phyloP scores from a whole-genome alignment of 2,888 invertebrate genomes.

The Megalurothrips usitatus region DNA sequence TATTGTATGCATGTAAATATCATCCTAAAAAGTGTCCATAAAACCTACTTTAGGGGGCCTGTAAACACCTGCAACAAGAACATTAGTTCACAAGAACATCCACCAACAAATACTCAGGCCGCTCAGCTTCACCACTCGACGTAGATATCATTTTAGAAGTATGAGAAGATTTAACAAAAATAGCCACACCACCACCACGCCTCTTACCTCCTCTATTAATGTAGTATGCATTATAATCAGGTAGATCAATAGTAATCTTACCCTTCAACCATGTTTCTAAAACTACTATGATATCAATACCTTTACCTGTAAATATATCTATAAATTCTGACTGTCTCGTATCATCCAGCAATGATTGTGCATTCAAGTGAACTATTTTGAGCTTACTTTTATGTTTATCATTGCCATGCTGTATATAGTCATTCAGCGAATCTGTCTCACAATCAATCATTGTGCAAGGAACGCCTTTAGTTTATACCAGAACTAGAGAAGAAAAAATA shows the following conservation, averaged over 20 bases:
- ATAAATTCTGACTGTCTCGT: background rate
- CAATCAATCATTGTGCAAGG: background rate
- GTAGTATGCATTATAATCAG: background rate
- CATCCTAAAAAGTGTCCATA: background rate
- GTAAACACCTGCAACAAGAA: background rate
- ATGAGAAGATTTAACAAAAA: background rate
- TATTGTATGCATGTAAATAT: background rate
- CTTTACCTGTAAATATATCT: background rate
- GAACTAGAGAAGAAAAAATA: background rate
- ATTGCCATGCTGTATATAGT: background rate
- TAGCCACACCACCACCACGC: background rate
- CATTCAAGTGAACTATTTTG: background rate
- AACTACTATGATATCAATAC: background rate
- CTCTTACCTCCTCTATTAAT: background rate
- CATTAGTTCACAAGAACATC: background rate
- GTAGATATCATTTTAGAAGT: background rate
- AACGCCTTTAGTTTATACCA: background rate
- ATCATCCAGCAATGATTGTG: background rate
- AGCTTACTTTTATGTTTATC: background rate
- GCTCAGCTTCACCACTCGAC: background rate
- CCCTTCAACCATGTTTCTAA: background rate
- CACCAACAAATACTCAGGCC: background rate
- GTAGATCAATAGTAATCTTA: background rate
- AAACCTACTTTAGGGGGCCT: background rate
- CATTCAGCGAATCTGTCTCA: background rate